Base-by-base conservation (phyloP, 2,888 invertebrate species). In the Lycia hirtaria region DNA sequence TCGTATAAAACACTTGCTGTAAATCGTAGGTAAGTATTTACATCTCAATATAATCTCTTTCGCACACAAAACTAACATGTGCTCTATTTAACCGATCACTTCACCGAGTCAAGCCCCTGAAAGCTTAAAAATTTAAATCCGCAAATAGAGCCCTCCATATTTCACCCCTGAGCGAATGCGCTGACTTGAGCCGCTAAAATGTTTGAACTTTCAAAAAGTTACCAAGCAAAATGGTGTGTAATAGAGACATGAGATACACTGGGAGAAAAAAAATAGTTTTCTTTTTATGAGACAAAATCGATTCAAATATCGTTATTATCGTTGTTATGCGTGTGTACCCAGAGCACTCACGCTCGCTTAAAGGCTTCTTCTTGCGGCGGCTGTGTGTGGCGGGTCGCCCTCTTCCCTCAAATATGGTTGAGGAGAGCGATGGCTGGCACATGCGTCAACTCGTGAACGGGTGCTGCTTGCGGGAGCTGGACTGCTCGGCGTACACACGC, bases 111-210 rank as follows among this genome's bases (percentile, higher is more conserved):
- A 69, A n/a, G n/a, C 72, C 68, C 75, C 71, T 76, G 73, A 73
- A 73, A 64, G 69, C 59, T 75, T 78, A 81, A 80, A 75, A 75
- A 70, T 83, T 83, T 82, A 81, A 88, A 88, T 87, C 87, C 77
- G 83, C 85, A 82, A 85, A 83, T 80, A 79, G 72, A 66, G 66
- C 81, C 80, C 77, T 67, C 66, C 76, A 87, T 87, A 87, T 88
- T 91, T 87, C 78, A 88, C 85, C 90, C 89, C 81, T 82, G 84
- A 73, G 53, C 72, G 71, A 76, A 69, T 65, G 68, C 63, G 76
- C 67, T 76, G 71, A 80, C 72, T 75, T 81, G 22, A 26, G 26
- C n/a, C n/a, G 47, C 40, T 56, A 72, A 78, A 83, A 81, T 76
- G 78, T 80, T 83, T 78, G 76, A 84, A 81, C 74, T 82, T 78